Conservation (phyloP, 1,140 invertebrate genomes). For the Vanessa tameamea region DNA sequence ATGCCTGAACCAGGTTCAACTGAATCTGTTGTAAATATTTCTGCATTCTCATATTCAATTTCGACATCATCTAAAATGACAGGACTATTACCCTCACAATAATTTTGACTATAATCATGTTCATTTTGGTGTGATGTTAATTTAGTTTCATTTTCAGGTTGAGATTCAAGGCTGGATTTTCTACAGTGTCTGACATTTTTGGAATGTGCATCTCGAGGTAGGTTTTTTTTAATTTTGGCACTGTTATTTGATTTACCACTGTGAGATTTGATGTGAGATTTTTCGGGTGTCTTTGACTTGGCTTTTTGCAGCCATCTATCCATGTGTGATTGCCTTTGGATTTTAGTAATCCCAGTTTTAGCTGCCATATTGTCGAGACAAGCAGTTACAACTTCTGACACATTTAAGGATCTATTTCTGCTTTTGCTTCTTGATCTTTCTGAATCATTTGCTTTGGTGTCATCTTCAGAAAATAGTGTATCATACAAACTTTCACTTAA, state of each 20-base stretch:
- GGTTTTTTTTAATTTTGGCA: constrained; percentile 40
- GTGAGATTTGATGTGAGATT: constrained; percentile 55
- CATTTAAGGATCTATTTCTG: constrained; percentile 67
- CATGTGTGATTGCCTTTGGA: constrained; percentile 78
- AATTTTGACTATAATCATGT: constrained; percentile 60
- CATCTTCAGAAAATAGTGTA: constrained; percentile 74
- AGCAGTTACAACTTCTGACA: constrained; percentile 72
- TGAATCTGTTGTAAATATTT: constrained; percentile 33
- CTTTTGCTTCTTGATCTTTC: constrained; percentile 57
- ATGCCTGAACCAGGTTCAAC: constrained; percentile 34
- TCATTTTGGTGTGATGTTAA: constrained; percentile 53
- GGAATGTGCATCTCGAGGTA: constrained; percentile 31
- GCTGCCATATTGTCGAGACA: constrained; percentile 76
- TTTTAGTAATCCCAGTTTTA: constrained; percentile 72
- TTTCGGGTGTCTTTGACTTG: constrained; percentile 75
- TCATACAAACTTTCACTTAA: constrained; percentile 78
- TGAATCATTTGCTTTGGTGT: constrained; percentile 61
- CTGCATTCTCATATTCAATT: constrained; percentile 31
- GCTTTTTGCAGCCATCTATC: constrained; percentile 78
- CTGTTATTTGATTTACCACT: constrained; percentile 41
- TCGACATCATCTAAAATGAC: constrained; percentile 37
- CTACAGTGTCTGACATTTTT: constrained; percentile 51
- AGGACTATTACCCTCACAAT: constrained; percentile 30
- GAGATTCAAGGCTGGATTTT: constrained; percentile 53
- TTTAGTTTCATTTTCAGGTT: constrained; percentile 44